Conservation (phyloP, 2,888 invertebrate genomes). For the Drosophila limbata region DNA sequence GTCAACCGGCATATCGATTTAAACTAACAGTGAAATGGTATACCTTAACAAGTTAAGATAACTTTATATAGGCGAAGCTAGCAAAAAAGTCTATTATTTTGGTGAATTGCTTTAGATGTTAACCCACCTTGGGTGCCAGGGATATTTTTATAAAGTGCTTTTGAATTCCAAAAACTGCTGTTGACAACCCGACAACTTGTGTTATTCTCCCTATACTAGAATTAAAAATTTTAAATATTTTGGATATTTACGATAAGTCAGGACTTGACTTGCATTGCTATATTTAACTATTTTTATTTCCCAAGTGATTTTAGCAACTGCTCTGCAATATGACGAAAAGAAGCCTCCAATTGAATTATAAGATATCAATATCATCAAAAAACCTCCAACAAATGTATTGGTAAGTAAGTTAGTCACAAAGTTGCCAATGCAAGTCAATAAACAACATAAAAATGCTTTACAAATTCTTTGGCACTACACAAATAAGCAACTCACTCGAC, state of each 20-base stretch:
- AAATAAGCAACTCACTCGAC: slow-evolving; percentile 58
- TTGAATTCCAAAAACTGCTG: no score
- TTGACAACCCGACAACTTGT: no score
- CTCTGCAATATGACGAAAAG: background rate
- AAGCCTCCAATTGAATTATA: background rate
- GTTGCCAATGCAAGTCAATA: slow-evolving; percentile 32
- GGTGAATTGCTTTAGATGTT: background rate
- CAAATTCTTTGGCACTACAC: slow-evolving; percentile 58
- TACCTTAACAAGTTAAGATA: slow-evolving; percentile 1
- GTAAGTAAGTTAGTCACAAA: slow-evolving; percentile 14
- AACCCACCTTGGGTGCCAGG: background rate
- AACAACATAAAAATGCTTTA: slow-evolving; percentile 53
- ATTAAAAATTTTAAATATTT: no score
- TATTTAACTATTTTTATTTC: background rate
- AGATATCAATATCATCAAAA: background rate
- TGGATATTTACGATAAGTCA: no score
- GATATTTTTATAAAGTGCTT: no score
- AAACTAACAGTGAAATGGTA: slow-evolving; percentile 6
- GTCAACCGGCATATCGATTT: no score
- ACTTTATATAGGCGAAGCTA: background rate
- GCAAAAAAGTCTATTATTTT: slow-evolving; percentile 22
- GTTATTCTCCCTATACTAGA: no score
- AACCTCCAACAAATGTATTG: background rate
- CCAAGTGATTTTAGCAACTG: background rate
- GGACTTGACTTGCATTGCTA: no score